Evolutionary conservation across 2,113 vertebrate species (phyloP), one percentile per base, ranked within the genome.

Genomic region (Ellobius talpinus): DNA sequence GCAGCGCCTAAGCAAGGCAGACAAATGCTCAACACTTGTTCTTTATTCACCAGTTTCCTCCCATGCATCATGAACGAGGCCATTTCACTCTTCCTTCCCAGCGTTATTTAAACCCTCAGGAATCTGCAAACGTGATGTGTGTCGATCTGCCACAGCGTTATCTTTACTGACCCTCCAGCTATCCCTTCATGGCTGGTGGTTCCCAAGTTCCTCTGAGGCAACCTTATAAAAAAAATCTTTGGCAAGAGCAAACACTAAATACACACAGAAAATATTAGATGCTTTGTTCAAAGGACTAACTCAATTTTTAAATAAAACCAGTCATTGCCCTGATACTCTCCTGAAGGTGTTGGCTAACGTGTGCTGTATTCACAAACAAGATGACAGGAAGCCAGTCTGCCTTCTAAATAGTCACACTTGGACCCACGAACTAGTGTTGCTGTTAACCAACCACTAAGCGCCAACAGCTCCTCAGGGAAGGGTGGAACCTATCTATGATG

Each of bases 71-170:
- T 12, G 21, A 26, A 73, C 70, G 42, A 36, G 23, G 4, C 21
- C 7, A n/a, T 39, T 55, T 66, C n/a, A 1, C 65, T 68, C n/a
- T 36, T 50, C 7, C 4, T 58, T 58, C 55, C 55, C 23, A 10
- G 23, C 72, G 21, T 65, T 21, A 36, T 1, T 65, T 47, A 73
- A 87, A 79, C 47, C 31, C 33, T 73, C 42, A 81, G 31, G 14
- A 39, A n/a, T 36, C 9, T 26, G 65, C 68, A 17, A 52, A 23
- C 5, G 55, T 7, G n/a, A 12, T 0, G 10, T 8, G 13, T 72
- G 63, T 63, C 14, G 0, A 24, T 19, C 14, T 2, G 6, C 39
- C 0, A 8, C 3, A 77, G 0, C 47, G 36, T 2, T 31, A 17
- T 26, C 12, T 39, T 39, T 77, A 31, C 0, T 7, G n/a, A 65